These are phyloP conservation scores for Rhorus exstirpatorius DNA, from an alignment of 2,888 invertebrate species.

Conservation along the genomic window DNA sequence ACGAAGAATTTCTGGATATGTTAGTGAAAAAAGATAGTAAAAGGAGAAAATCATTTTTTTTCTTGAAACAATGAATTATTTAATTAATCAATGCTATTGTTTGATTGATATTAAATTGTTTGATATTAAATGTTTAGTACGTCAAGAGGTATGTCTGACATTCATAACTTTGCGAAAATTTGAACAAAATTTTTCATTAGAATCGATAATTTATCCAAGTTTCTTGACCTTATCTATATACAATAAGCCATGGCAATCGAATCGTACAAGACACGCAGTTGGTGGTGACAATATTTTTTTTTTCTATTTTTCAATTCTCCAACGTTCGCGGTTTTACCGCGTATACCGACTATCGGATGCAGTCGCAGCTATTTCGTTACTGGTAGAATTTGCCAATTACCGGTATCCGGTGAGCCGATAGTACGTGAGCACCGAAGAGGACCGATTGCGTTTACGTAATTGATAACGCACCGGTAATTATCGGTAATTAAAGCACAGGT, in stretches of 20 bases:
- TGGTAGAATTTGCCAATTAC: slow-evolving; percentile 76
- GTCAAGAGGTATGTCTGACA: not conserved
- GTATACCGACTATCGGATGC: slow-evolving; percentile 17
- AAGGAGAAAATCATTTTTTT: too few species aligned
- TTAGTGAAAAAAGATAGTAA: too few species aligned
- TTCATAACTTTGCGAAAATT: too few species aligned
- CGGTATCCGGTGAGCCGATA: slow-evolving; percentile 75
- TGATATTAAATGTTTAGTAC: too few species aligned
- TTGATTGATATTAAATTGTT: too few species aligned
- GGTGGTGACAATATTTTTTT: slow-evolving; percentile 3
- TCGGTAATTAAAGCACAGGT: slow-evolving; percentile 82
- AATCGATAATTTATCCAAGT: not conserved
- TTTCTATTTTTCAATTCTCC: slow-evolving; percentile 10
- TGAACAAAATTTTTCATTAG: too few species aligned
- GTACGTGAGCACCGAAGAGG: slow-evolving; percentile 70
- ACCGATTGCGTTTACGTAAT: slow-evolving; percentile 83
- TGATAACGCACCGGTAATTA: slow-evolving; percentile 83
- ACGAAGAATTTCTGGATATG: too few species aligned
- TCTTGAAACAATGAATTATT: too few species aligned
- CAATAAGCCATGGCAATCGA: too few species aligned
- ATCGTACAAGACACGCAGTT: not conserved
- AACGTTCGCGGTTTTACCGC: slow-evolving; percentile 8
- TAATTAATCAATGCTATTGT: too few species aligned
- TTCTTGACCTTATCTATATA: too few species aligned
- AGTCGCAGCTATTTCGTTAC: slow-evolving; percentile 58